Evolutionary conservation across 2,888 invertebrate genomes (phyloP).

Genomic region (Tiphia femorata): DNA sequence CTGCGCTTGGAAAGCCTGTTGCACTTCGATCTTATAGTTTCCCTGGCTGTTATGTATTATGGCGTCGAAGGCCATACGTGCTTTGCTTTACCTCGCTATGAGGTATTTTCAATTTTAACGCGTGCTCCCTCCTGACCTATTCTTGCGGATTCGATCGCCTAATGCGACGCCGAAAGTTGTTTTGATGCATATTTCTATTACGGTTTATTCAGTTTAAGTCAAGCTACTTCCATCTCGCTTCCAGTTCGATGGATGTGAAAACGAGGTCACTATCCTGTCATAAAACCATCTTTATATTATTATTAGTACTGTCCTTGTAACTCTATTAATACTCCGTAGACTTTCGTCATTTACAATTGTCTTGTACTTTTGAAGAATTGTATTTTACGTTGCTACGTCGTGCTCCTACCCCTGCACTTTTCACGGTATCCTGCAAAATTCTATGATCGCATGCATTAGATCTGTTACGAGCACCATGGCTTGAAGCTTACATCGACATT

Average conservation of each 20-base stretch:
- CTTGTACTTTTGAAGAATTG: conserved; percentile 15
- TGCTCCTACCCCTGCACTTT: conserved; percentile 33
- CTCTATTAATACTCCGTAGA: conserved; percentile 34
- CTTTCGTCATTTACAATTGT: conserved; percentile 32
- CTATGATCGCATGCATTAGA: conserved; percentile 35
- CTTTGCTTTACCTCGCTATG: conserved; percentile 54
- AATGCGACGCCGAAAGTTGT: conserved; percentile 32
- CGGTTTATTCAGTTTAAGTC: conserved; percentile 46
- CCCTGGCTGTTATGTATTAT: conserved; percentile 46
- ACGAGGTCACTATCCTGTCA: conserved; percentile 55
- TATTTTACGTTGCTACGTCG: conserved; percentile 23
- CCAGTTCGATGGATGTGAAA: conserved; percentile 64
- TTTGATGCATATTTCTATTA: conserved; percentile 45
- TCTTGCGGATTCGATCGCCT: conserved; percentile 30
- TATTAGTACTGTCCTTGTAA: conserved; percentile 20
- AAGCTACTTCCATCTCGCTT: conserved; percentile 62
- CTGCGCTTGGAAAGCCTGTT: conserved; percentile 37
- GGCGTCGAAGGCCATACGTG: conserved; percentile 44
- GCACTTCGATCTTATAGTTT: conserved; percentile 49
- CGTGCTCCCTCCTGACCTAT: conserved; percentile 38
- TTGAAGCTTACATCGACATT: conserved; percentile 23
- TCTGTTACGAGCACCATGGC: conserved; percentile 25
- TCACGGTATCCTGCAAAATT: conserved; percentile 37
- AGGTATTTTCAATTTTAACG: conserved; percentile 49
- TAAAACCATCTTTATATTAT: conserved; percentile 34